These are phyloP conservation scores for Dicrostonyx torquatus DNA, from an alignment of 2,797 vertebrate genomes.

Conservation along the genomic window DNA sequence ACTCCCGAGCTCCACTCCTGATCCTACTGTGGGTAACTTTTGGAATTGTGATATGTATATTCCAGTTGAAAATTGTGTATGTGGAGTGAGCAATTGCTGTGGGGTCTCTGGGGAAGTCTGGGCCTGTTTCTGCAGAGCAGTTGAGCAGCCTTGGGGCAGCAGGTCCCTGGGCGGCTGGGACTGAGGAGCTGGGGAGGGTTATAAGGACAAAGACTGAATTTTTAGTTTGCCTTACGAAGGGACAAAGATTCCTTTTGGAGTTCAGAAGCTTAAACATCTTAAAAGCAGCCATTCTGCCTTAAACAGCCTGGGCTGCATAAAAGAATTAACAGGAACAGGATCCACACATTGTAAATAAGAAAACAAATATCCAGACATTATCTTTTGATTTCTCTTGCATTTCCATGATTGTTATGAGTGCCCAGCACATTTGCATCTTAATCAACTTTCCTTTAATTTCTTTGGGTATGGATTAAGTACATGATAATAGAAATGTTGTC, in stretches of 20 bases:
- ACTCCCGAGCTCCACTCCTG: not conserved
- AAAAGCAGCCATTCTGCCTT: constrained; percentile 17
- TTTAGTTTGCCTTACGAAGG: constrained; percentile 47
- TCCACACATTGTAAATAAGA: not conserved
- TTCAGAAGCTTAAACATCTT: constrained; percentile 31
- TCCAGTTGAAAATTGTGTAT: constrained; percentile 25
- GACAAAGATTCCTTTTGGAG: constrained; percentile 30
- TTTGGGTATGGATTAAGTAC: not conserved
- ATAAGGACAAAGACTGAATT: constrained; percentile 43
- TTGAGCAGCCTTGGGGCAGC: not conserved
- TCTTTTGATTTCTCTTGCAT: not conserved
- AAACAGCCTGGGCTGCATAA: not conserved
- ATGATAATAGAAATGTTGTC: not conserved
- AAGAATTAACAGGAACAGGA: not conserved
- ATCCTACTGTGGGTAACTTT: not conserved
- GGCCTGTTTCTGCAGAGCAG: not conserved
- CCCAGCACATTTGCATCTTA: not conserved
- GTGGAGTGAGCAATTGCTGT: constrained; percentile 10
- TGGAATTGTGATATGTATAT: constrained; percentile 48
- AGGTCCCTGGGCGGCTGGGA: not conserved
- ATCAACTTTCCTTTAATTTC: not conserved
- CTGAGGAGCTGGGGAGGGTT: not conserved
- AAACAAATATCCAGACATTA: not conserved
- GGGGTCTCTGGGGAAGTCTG: not conserved
- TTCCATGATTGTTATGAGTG: not conserved